Conservation (phyloP, 30 jellyfish, hydroid and myxozoan species). For the Hydractinia echinata region DNA sequence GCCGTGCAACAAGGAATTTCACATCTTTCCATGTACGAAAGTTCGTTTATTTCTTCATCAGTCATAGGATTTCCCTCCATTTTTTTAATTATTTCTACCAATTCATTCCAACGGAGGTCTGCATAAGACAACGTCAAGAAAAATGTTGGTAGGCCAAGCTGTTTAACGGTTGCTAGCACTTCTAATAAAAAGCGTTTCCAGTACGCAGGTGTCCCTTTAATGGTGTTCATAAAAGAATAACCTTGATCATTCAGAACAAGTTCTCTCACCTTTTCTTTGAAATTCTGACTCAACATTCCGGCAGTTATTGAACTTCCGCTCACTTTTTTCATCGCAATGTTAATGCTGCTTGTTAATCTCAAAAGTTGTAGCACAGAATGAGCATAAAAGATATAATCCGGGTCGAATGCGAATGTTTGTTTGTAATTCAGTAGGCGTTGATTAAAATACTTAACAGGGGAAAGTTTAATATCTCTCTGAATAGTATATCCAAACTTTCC, state of each 20-base stretch:
- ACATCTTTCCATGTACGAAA: background rate
- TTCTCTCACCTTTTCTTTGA: background rate
- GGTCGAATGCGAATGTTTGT: slow-evolving; percentile 19
- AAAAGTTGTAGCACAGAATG: slow-evolving; percentile 23
- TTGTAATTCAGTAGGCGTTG: slow-evolving; percentile 9
- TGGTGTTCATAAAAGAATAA: background rate
- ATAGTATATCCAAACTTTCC: slow-evolving; percentile 23
- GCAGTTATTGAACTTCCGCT: slow-evolving; percentile 20
- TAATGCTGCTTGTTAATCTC: slow-evolving; percentile 11
- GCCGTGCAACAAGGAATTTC: background rate
- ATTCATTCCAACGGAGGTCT: background rate
- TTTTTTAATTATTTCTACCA: background rate
- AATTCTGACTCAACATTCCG: slow-evolving; percentile 16
- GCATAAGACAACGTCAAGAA: background rate
- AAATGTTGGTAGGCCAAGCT: slow-evolving; percentile 25
- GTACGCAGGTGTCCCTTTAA: no score
- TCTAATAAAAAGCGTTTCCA: background rate
- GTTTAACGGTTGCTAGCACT: background rate
- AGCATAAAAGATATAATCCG: slow-evolving; percentile 33
- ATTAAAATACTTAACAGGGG: slow-evolving; percentile 22
- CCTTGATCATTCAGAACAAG: background rate
- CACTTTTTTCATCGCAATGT: slow-evolving; percentile 25
- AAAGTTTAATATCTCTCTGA: background rate
- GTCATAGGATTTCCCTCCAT: background rate
- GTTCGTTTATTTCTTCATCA: background rate